A percentile compares a stretch with the other conserved stretches of the same genome.
phyloP scores from a whole-genome alignment of 35 echinoderm and acorn worm species.

The Acanthaster planci region DNA sequence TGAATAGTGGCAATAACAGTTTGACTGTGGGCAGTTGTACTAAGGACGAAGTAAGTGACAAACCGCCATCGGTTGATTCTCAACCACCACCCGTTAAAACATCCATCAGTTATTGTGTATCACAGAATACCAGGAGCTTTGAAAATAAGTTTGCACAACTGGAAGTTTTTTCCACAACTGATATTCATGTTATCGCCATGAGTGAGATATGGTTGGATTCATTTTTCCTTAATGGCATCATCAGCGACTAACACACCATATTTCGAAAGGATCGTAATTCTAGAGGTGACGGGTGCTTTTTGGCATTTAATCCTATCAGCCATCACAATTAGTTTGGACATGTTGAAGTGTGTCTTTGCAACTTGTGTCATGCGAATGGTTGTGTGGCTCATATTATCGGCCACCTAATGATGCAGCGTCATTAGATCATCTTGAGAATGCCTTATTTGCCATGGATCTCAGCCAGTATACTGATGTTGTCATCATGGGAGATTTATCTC shows the following conservation, averaged over 20 bases:
- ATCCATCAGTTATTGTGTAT: too few relatives aligned
- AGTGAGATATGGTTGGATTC: neutral
- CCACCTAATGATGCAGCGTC: neutral
- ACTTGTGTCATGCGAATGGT: neutral
- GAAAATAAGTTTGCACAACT: too few relatives aligned
- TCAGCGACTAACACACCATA: neutral
- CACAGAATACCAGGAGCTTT: too few relatives aligned
- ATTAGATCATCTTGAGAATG: neutral
- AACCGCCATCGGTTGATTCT: too few relatives aligned
- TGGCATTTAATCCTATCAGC: neutral
- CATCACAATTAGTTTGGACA: neutral
- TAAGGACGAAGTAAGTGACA: too few relatives aligned
- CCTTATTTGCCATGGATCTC: neutral
- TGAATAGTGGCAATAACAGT: too few relatives aligned
- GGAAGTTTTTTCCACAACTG: neutral
- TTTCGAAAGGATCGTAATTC: neutral
- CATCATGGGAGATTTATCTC: neutral
- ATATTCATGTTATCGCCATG: neutral
- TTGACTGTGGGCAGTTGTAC: too few relatives aligned
- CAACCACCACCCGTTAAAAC: too few relatives aligned
- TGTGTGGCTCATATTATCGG: neutral
- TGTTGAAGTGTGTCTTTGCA: neutral
- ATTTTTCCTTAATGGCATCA: neutral
- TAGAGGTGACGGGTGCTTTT: neutral
- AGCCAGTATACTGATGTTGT: neutral